Conservation (phyloP, 2,888 invertebrate genomes). For the Pseudococcus jackbeardsleyi region DNA sequence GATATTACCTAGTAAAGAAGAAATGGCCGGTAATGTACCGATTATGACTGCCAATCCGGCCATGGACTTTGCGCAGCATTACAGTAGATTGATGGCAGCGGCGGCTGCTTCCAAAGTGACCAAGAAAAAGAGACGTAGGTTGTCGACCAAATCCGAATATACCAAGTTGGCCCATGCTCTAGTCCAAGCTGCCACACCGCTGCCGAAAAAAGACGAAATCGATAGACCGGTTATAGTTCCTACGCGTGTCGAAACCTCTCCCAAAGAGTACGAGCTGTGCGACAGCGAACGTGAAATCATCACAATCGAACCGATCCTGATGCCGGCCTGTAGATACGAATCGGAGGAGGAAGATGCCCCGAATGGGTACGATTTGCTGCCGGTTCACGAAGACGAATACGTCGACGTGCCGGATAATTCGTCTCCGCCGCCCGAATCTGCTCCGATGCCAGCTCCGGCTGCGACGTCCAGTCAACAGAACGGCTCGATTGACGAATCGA, state of each 20-base stretch:
- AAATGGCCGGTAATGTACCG: background rate
- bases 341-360: background rate
- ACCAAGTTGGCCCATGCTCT: constrained; percentile 42
- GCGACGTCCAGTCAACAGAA: background rate
- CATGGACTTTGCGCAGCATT: background rate
- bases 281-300: background rate
- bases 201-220: constrained; percentile 26
- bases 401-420: background rate
- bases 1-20: background rate
- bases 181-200: constrained; percentile 39
- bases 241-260: background rate
- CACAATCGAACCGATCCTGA: constrained; percentile 29
- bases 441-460: background rate
- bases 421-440: background rate
- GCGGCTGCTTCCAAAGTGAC: background rate
- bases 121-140: constrained; percentile 38
- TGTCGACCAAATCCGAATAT: constrained; percentile 27
- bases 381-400: background rate
- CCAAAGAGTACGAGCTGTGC: background rate
- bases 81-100: no score
- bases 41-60: background rate
- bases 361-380: no score
- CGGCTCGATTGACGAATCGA: background rate
- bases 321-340: background rate
- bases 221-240: constrained; percentile 32